Base-by-base conservation (phyloP, 1,140 invertebrate species). In the Phocides pigmalion region DNA sequence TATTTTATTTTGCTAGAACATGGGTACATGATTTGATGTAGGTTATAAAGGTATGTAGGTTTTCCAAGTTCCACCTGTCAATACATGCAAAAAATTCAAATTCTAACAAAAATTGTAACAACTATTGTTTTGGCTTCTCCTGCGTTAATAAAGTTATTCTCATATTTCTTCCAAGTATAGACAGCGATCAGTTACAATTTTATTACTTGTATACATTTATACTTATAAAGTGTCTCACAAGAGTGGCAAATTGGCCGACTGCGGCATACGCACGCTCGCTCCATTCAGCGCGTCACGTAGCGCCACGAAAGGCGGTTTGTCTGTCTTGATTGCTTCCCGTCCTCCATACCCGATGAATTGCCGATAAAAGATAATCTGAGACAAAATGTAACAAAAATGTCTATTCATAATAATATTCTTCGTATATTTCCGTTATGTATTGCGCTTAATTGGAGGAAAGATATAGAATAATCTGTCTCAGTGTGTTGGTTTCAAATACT, bases 281-380 rank as follows among this genome's bases (percentile, higher is more conserved):
- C 35, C 35, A 54, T 41, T 22, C 35, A 14, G 51, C 35, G 20
- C 51, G 51, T 39, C 51, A 54, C 51, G 51, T 54, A 54, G 17
- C 51, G 35, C 51, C 51, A 41, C 51, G 32, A 54, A 54, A 54
- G 35, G 51, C 51, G 51, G 51, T 54, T 54, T 54, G 51, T 41
- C 51, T 54, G 32, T 5, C 51, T 54, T 54, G 51, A 54, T 54
- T 54, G 51, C 51, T 54, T 54, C 51, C 51, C 51, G 51, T 54
- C 51, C 51, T 54, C 37, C 51, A 16, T 41, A 37, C 35, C 16
- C 35, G 37, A 54, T 54, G 37, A 54, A 54, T 54, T 54, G 51
- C 51, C 51, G 51, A 54, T 54, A 54, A 54, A 54, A 54, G 51
- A 54, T 54, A 54, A 54, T 54, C 51, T 54, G 19, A 54, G 51